Percentiles rank a stretch among this genome's conserved stretches.
Evolutionary conservation across 2,113 vertebrate genomes (phyloP).

Genomic region (Tragelaphus imberbis): DNA sequence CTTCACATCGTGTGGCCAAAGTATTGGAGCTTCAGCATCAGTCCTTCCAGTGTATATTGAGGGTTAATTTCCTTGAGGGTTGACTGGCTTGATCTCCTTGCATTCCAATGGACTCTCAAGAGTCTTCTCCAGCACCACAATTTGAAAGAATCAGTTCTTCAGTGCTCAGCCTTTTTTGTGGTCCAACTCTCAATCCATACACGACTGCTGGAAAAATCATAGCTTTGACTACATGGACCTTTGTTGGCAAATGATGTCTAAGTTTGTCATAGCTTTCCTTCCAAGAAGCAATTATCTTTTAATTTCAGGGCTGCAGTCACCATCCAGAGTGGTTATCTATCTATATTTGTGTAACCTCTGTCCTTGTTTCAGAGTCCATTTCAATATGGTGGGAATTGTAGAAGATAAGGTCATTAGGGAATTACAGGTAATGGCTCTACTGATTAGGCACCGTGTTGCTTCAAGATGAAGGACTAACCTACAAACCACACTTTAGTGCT

Average conservation of each 20-base stretch:
- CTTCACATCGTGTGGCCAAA: not conserved
- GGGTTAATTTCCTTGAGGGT: not conserved
- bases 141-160: not conserved
- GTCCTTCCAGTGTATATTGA: not conserved
- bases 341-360: not conserved
- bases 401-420: not conserved
- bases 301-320: not conserved
- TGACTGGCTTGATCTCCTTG: not conserved
- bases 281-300: not conserved
- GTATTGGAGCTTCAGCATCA: not conserved
- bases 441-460: not conserved
- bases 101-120: not conserved
- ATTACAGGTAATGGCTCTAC: not conserved
- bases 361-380: not conserved
- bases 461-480: not conserved
- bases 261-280: not conserved
- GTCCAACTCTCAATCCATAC: not conserved
- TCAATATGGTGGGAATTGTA: not conserved
- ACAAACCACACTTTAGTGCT: not conserved
- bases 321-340: not conserved
- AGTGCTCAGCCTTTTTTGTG: not conserved
- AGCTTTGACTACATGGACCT: not conserved
- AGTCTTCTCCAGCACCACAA: not conserved
- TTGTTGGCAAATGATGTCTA: not conserved
- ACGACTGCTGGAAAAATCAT: not conserved